phyloP scores from a whole-genome alignment of 2,888 invertebrate species.

The Philonicus albiceps region DNA sequence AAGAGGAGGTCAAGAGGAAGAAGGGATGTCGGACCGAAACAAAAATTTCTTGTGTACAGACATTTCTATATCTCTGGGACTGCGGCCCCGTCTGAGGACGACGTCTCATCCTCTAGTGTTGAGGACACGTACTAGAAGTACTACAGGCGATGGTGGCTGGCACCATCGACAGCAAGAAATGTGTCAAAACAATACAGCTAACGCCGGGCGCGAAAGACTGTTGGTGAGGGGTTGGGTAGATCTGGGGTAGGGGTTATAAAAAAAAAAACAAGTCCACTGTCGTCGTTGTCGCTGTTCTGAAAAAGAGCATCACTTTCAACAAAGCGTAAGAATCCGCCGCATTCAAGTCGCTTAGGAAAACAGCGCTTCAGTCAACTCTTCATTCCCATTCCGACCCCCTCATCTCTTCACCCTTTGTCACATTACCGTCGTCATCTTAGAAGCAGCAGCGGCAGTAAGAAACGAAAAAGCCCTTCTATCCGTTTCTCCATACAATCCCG shows the following conservation, averaged over 20 bases:
- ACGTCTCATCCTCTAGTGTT: slow-evolving; percentile 1
- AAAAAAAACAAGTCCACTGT: neutral
- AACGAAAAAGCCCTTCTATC: slow-evolving; percentile 13
- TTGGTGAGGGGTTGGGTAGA: neutral
- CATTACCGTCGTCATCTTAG: neutral
- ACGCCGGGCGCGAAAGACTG: neutral
- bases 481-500: neutral
- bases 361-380: neutral
- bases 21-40: neutral
- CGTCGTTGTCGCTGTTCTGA: neutral
- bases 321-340: slow-evolving; percentile 1
- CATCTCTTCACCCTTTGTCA: neutral
- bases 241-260: neutral
- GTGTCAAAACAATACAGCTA: slow-evolving; percentile 27
- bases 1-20: neutral
- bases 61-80: slow-evolving; percentile 15
- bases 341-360: neutral
- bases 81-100: neutral
- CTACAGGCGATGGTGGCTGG: neutral
- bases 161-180: slow-evolving; percentile 11
- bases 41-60: neutral
- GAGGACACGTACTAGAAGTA: slow-evolving; percentile 13
- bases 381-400: neutral
- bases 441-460: neutral
- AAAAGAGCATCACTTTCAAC: slow-evolving; percentile 34